Percentiles rank a stretch among this genome's conserved stretches.
Evolutionary conservation across 2,888 invertebrate species (phyloP).

Genomic region (Nineta flava): DNA sequence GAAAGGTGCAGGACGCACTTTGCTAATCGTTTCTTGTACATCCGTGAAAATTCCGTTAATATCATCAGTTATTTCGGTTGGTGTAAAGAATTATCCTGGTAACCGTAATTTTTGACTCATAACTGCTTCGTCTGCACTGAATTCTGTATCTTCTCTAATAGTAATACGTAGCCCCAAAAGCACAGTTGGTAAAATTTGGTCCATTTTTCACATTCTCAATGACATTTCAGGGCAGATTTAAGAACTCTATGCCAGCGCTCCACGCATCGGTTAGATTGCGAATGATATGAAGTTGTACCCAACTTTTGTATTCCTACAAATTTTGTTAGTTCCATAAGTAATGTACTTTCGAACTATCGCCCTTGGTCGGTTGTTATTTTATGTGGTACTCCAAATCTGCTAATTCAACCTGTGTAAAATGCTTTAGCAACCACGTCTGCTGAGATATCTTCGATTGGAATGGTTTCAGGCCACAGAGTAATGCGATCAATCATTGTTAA

Average conservation of each 20-base stretch:
- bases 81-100: slow-evolving; percentile 13
- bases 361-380: slow-evolving; percentile 20
- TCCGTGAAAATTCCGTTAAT: too few species aligned
- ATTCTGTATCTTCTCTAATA: slow-evolving; percentile 17
- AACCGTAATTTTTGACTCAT: slow-evolving; percentile 16
- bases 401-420: slow-evolving; percentile 17
- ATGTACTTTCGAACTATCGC: slow-evolving; percentile 15
- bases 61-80: background rate
- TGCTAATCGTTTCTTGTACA: too few species aligned
- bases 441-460: slow-evolving; percentile 19
- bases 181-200: background rate
- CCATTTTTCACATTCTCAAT: background rate
- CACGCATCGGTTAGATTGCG: background rate
- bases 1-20: too few species aligned
- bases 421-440: slow-evolving; percentile 17
- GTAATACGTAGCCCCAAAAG: slow-evolving; percentile 13
- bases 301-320: slow-evolving; percentile 10
- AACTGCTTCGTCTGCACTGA: too few species aligned
- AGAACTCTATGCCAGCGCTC: background rate
- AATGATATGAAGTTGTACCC: slow-evolving; percentile 6
- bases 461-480: slow-evolving; percentile 18
- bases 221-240: background rate
- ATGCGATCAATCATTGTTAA: slow-evolving; percentile 17
- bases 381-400: slow-evolving; percentile 18
- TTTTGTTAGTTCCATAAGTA: slow-evolving; percentile 13